These are phyloP conservation scores for Percina caprodes DNA, from an alignment of 2,113 vertebrate genomes.

Conservation along the genomic window DNA sequence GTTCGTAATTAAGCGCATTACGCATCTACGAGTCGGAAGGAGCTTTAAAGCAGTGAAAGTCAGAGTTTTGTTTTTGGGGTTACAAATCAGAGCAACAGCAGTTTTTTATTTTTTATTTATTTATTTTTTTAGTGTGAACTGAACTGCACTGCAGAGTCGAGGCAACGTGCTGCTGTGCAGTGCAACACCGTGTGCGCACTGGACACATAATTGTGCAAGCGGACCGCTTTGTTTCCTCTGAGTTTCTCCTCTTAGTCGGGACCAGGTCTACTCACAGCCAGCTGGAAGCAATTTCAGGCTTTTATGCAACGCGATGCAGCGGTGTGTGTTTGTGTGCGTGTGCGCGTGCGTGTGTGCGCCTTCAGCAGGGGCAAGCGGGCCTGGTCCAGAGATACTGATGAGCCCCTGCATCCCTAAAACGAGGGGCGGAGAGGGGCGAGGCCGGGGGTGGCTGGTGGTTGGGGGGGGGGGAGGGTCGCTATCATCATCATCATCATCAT, in stretches of 20 bases:
- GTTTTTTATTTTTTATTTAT: too few species aligned
- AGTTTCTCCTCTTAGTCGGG: conserved; percentile 20
- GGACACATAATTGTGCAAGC: conserved; percentile 4
- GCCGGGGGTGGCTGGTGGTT: conserved; percentile 30
- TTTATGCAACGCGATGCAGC: conserved; percentile 38
- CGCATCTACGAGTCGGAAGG: not conserved
- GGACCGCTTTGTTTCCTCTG: conserved; percentile 45
- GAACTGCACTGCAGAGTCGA: conserved; percentile 44
- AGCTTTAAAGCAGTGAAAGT: not conserved
- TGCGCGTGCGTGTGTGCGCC: not conserved
- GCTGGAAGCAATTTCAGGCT: conserved; percentile 61
- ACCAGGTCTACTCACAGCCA: conserved; percentile 7
- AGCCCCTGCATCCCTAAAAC: conserved; percentile 64
- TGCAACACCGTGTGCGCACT: conserved; percentile 22
- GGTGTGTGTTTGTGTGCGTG: conserved; percentile 22
- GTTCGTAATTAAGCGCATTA: conserved; percentile 17
- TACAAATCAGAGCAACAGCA: not conserved
- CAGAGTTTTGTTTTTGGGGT: not conserved
- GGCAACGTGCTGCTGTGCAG: conserved; percentile 4
- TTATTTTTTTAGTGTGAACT: not conserved
- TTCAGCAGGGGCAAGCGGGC: conserved; percentile 10
- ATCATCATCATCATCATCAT: conserved; percentile 31
- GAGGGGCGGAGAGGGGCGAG: conserved; percentile 72
- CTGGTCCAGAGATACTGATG: conserved; percentile 58
- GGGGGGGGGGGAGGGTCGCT: not conserved